Percentiles rank a stretch among this genome's conserved stretches.
These are phyloP conservation scores for Stratiomys singularior DNA, from an alignment of 2,888 invertebrate species.

Conservation along the genomic window DNA sequence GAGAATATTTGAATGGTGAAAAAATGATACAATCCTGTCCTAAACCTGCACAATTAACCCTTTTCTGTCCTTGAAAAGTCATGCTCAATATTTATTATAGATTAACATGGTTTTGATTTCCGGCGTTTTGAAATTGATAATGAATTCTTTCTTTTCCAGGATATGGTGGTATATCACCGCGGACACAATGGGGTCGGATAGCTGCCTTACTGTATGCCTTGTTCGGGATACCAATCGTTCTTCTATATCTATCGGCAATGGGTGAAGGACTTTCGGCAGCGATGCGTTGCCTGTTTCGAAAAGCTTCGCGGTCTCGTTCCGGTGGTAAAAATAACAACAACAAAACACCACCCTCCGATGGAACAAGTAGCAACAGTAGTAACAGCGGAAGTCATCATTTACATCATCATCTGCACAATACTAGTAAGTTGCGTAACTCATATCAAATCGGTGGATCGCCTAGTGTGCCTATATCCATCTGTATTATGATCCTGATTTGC, in stretches of 20 bases:
- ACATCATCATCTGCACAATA: constrained; percentile 53
- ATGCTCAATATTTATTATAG: no score
- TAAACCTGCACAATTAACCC: no score
- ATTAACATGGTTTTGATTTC: no score
- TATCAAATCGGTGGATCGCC: constrained; percentile 54
- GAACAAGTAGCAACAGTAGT: constrained; percentile 57
- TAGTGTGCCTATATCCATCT: constrained; percentile 88
- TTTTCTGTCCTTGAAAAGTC: no score
- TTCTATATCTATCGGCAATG: constrained; percentile 87
- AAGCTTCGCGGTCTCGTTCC: constrained; percentile 63
- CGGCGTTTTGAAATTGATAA: no score
- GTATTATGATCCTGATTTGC: constrained; percentile 83
- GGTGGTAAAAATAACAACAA: constrained; percentile 52
- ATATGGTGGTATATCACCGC: constrained; percentile 85
- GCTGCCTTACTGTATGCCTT: constrained; percentile 87
- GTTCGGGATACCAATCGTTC: constrained; percentile 87
- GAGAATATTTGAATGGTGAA: no score
- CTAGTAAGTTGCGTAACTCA: constrained; percentile 53
- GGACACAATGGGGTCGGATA: constrained; percentile 78
- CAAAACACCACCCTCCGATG: constrained; percentile 51
- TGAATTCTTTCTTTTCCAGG: constrained; percentile 68
- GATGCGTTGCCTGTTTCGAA: constrained; percentile 77
- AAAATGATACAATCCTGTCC: no score
- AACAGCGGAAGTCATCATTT: constrained; percentile 54
- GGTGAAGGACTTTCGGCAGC: constrained; percentile 85